phyloP scores from a whole-genome alignment of 2,113 vertebrate genomes.

The Cavia aperea region DNA sequence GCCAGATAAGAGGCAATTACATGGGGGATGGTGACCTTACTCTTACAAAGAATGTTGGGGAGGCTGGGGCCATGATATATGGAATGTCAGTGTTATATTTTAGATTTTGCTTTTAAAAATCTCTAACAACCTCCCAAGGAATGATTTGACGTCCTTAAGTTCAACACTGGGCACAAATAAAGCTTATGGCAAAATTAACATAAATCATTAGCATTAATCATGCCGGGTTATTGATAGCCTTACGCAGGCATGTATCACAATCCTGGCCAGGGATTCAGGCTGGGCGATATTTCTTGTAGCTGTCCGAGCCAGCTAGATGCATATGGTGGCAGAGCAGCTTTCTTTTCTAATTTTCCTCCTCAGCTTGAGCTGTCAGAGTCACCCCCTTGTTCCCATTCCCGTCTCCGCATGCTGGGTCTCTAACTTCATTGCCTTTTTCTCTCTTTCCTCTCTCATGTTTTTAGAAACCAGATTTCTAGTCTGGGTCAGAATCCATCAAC shows the following conservation, averaged over 20 bases:
- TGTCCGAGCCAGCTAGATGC: constrained; percentile 71
- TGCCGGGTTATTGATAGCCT: constrained; percentile 78
- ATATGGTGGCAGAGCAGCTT: constrained; percentile 68
- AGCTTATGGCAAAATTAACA: constrained; percentile 83
- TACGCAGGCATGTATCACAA: constrained; percentile 72
- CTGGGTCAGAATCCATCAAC: constrained; percentile 67
- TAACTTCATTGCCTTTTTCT: background rate
- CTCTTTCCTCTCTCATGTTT: background rate
- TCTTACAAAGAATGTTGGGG: constrained; percentile 53
- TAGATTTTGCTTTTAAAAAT: constrained; percentile 75
- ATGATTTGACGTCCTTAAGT: constrained; percentile 78
- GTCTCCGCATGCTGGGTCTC: constrained; percentile 49
- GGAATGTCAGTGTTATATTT: constrained; percentile 74
- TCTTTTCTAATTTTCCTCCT: constrained; percentile 74
- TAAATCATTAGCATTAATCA: constrained; percentile 82
- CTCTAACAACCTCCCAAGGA: constrained; percentile 69
- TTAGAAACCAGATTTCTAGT: constrained; percentile 67
- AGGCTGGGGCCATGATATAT: constrained; percentile 71
- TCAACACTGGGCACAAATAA: constrained; percentile 78
- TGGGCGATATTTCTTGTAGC: constrained; percentile 73
- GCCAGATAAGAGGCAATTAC: background rate
- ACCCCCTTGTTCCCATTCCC: constrained; percentile 37
- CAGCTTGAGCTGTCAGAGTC: constrained; percentile 73
- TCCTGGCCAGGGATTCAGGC: constrained; percentile 69
- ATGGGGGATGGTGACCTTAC: constrained; percentile 29